Percentiles rank a stretch among this genome's conserved stretches.
These are phyloP conservation scores for Cremastobaeus sp. DNA, from an alignment of 2,888 invertebrate species.

Conservation along the genomic window DNA sequence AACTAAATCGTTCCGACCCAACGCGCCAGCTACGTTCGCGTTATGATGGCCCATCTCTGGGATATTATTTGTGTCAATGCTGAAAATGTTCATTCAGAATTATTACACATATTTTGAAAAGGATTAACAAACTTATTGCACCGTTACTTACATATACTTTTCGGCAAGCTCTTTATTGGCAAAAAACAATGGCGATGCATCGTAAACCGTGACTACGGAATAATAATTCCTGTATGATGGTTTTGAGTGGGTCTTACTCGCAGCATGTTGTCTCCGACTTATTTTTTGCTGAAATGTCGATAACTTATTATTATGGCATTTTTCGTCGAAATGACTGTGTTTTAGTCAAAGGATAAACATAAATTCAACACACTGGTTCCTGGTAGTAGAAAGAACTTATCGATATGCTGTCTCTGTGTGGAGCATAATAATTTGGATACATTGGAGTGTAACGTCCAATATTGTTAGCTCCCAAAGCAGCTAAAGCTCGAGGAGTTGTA, in stretches of 20 bases:
- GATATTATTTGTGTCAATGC: conserved; percentile 74
- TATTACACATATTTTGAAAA: no score
- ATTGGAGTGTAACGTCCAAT: conserved; percentile 80
- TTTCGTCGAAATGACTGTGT: not conserved
- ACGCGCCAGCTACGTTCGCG: conserved; percentile 86
- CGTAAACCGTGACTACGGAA: conserved; percentile 86
- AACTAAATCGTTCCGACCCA: conserved; percentile 88
- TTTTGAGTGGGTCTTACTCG: conserved; percentile 68
- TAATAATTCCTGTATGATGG: conserved; percentile 72
- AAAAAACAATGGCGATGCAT: conserved; percentile 86
- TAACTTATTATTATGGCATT: conserved; percentile 1
- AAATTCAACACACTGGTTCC: conserved; percentile 81
- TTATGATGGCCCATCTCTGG: conserved; percentile 89
- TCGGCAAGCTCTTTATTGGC: conserved; percentile 89
- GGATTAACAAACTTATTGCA: no score
- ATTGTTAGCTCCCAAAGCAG: conserved; percentile 83
- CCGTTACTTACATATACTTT: conserved; percentile 86
- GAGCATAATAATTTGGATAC: conserved; percentile 78
- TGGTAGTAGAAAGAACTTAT: conserved; percentile 90
- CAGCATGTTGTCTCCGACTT: conserved; percentile 69
- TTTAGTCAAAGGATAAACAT: not conserved
- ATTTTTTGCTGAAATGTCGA: conserved; percentile 63
- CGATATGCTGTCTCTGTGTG: conserved; percentile 78
- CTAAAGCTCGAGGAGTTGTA: conserved; percentile 88
- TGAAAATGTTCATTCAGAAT: conserved; percentile 51